Base-by-base conservation (phyloP, 2,888 invertebrate genomes). In the Synergus japonicus region DNA sequence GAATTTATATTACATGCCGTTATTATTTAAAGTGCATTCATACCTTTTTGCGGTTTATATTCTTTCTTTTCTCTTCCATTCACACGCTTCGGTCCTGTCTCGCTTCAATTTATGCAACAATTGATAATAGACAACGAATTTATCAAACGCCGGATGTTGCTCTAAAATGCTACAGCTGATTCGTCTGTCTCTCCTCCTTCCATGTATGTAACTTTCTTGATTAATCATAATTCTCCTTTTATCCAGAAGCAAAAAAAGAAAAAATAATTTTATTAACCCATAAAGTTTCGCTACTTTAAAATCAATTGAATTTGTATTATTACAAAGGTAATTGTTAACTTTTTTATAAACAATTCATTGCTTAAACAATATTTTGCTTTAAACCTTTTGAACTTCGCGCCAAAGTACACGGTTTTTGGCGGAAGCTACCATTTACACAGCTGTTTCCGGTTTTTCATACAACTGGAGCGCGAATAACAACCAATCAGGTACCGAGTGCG, bases 61-160 rank as follows among this genome's bases (percentile, higher is more conserved):
- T 63, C 22, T 29, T 63, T 63, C 10, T 63, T 29, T 63, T 29
- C 63, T 63, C 18, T 63, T 29, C 29, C 13, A 29, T 29, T 63
- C 63, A 4, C 63, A 46, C 46, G 46, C 46, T 46, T 46, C 46
- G 37, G 37, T 12, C 13, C 46, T 46, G 63, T 63, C 63, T 29
- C 12, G 29, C 12, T 63, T 63, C 22, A 63, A 63, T 29, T 29
- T 2, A 29, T 22, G 13, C 63, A 12, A 63, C 7, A 22, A 29
- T 63, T 13, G 63, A 63, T 13, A 4, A 22, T 22, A 10, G 22
- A 22, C 60, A 60, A 10, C 60, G 49, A 49, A 49, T 58, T 18
- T 58, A 18, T 58, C 58, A 58, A 58, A 58, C 58, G 58, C 58
- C 58, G 58, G 58, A 58, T 58, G 58, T 58, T 58, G 58, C 18